A percentile compares a stretch with the other conserved stretches of the same genome.
These are phyloP conservation scores for Notothenia rossii DNA, from an alignment of 2,113 vertebrate species.

Conservation along the genomic window DNA sequence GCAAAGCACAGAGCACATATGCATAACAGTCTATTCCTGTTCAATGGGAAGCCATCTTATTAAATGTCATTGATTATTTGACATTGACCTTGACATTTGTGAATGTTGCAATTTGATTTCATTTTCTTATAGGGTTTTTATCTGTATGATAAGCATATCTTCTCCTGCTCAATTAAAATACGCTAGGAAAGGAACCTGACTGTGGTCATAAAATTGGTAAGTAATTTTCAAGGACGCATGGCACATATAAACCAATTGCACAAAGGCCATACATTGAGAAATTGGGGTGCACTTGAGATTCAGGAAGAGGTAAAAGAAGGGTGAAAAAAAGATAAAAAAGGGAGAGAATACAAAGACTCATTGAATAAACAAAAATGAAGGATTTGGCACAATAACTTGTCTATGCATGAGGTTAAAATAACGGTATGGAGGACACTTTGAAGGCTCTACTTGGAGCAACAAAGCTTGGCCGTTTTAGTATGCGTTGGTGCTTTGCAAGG, in stretches of 20 bases:
- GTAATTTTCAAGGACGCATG: slow-evolving; percentile 30
- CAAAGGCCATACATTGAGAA: not conserved
- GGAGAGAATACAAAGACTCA: not conserved
- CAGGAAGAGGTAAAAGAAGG: not conserved
- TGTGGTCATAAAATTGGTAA: slow-evolving; percentile 38
- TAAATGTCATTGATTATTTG: slow-evolving; percentile 9
- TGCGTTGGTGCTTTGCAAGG: slow-evolving; percentile 21
- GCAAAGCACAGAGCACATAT: not conserved
- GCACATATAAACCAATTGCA: slow-evolving; percentile 44
- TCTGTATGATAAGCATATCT: slow-evolving; percentile 57
- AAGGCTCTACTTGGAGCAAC: slow-evolving; percentile 34
- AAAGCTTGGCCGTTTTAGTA: slow-evolving; percentile 15
- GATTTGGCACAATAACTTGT: slow-evolving; percentile 27
- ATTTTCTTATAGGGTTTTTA: slow-evolving; percentile 41
- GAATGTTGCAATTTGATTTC: slow-evolving; percentile 11
- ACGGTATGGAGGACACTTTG: slow-evolving; percentile 36
- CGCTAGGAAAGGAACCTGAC: slow-evolving; percentile 34
- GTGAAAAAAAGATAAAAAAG: slow-evolving; percentile 7
- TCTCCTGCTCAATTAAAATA: slow-evolving; percentile 54
- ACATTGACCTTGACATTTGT: not conserved
- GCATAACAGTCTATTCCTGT: not conserved
- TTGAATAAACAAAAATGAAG: slow-evolving; percentile 33
- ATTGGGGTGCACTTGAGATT: not conserved
- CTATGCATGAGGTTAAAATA: slow-evolving; percentile 13
- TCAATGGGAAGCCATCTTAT: not conserved